Evolutionary conservation across 2,888 invertebrate genomes (phyloP).

Genomic region (Orthonychiurus folsomi): DNA sequence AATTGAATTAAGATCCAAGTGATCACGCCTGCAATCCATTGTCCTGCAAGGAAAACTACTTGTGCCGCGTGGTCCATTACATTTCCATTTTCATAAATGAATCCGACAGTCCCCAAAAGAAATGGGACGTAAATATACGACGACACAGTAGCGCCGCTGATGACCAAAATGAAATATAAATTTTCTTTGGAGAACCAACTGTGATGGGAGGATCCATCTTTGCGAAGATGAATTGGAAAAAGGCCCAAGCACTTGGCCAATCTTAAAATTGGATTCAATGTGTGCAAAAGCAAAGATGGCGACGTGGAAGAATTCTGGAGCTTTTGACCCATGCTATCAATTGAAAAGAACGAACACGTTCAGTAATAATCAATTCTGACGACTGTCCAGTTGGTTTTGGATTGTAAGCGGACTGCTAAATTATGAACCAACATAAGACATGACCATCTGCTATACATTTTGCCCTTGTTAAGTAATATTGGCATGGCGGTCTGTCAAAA

Average conservation of each 20-base stretch:
- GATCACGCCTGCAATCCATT: neutral
- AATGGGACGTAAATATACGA: slow-evolving; percentile 3
- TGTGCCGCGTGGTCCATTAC: slow-evolving; percentile 7
- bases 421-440: too few relatives aligned
- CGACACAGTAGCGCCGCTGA: neutral
- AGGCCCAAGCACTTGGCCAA: slow-evolving; percentile 9
- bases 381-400: too few relatives aligned
- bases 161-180: slow-evolving; percentile 11
- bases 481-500: too few relatives aligned
- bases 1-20: slow-evolving; percentile 3
- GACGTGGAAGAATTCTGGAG: slow-evolving; percentile 5
- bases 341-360: too few relatives aligned
- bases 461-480: too few relatives aligned
- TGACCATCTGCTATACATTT: too few relatives aligned
- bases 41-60: slow-evolving; percentile 14
- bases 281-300: slow-evolving; percentile 7
- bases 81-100: neutral
- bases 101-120: neutral
- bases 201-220: slow-evolving; percentile 5
- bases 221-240: slow-evolving; percentile 10
- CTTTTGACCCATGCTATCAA: too few relatives aligned
- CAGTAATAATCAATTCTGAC: too few relatives aligned
- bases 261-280: neutral
- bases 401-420: too few relatives aligned
- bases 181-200: neutral